Evolutionary conservation across 2,113 vertebrate species (phyloP), one percentile per base, ranked within the genome.

Genomic region (Sclerurus mexicanus): DNA sequence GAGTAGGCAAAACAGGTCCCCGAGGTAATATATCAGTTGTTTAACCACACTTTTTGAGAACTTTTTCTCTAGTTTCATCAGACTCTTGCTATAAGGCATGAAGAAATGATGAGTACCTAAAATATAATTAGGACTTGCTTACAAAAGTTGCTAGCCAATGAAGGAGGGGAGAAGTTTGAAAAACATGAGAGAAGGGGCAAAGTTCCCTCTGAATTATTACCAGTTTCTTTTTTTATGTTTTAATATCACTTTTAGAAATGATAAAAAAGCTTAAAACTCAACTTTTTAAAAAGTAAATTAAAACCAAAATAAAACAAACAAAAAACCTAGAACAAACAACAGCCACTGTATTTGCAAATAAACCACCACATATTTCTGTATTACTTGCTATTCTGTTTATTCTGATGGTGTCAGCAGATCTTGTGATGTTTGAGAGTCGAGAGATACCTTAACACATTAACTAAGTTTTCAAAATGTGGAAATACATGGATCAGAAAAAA

Each of bases 251-350:
- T 80, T n/a, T 71, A 66, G 35, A 95, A 46, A 24, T 30, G 79
- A n/a, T n/a, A n/a, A n/a, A n/a, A n/a, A n/a, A n/a, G 6, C 31
- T 44, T 72, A 59, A 63, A 67, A 25, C 2, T 12, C 27, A 9
- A 64, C 2, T 9, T 59, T 49, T 37, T 52, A 19, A 56, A 49
- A 62, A 42, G 30, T 4, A 15, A 24, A 4, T 7, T 49, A 7
- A 25, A 28, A 11, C 9, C 18, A 46, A 46, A 46, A 19, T 16
- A 20, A 23, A 23, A 20, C 7, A 25, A 44, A 27, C 44, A 46
- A 56, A 19, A 56, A 58, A 21, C 4, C 14, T 4, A 2, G 6
- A 27, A 24, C 18, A 31, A 25, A 0, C 5, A 31, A 2, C 0
- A 12, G 9, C 55, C 42, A 44, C 20, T 4, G 2, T 28, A 56